Conservation (phyloP, 2,113 vertebrate species). For the Phoxinus phoxinus region DNA sequence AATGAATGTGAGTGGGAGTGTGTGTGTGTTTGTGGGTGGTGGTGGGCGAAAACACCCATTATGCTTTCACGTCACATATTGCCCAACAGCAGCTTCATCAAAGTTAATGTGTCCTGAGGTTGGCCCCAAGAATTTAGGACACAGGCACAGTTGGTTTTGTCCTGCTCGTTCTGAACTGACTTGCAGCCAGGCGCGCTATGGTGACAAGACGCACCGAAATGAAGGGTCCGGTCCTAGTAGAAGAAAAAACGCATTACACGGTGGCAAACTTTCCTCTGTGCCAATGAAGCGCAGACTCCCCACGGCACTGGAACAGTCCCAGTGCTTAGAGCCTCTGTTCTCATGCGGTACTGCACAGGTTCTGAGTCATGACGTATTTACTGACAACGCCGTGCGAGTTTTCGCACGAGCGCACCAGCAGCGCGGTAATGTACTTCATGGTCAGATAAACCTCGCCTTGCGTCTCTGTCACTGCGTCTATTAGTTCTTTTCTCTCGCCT, state of each 20-base stretch:
- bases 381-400: constrained; percentile 78
- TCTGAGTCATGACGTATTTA: constrained; percentile 77
- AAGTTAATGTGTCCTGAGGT: constrained; percentile 18
- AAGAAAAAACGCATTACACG: constrained; percentile 11
- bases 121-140: constrained; percentile 34
- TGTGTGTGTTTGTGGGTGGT: neutral
- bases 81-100: constrained; percentile 33
- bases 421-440: constrained; percentile 73
- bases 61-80: constrained; percentile 30
- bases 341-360: constrained; percentile 51
- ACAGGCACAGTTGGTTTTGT: constrained; percentile 38
- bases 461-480: constrained; percentile 60
- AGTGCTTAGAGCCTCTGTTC: constrained; percentile 51
- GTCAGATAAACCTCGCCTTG: constrained; percentile 76
- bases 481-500: constrained; percentile 60
- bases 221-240: constrained; percentile 19
- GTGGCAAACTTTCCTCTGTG: constrained; percentile 4
- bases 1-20: neutral
- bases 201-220: constrained; percentile 39
- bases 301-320: constrained; percentile 29
- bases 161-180: constrained; percentile 28
- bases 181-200: constrained; percentile 37
- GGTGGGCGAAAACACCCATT: constrained; percentile 28
- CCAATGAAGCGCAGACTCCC: constrained; percentile 16
- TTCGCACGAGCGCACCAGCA: constrained; percentile 79